Base-by-base conservation (phyloP, 2,888 invertebrate species). In the Ametastegia equiseti region DNA sequence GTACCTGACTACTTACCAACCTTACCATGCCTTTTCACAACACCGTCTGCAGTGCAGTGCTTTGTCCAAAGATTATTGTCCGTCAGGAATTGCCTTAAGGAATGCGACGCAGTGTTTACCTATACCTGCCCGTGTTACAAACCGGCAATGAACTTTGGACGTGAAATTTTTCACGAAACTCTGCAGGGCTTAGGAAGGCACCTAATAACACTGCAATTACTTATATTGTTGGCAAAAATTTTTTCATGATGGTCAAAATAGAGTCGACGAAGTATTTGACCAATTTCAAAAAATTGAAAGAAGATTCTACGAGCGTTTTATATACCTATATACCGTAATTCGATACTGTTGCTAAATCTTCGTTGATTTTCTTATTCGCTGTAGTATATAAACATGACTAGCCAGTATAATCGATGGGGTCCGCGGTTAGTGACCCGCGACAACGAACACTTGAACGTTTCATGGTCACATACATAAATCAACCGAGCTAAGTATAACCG, bases 381-480 rank as follows among this genome's bases (percentile, higher is more conserved):
- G n/a, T n/a, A n/a, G n/a, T n/a, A n/a, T n/a, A 11, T 23, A 69
- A 42, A 42, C 36, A 15, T n/a, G 50, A 50, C 47, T 23, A 69
- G 30, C 27, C 50, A 30, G 50, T 47, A 30, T 45, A n/a, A n/a
- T 19, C 78, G 42, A 60, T 78, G 60, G 23, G 42, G 13, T 27
- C 9, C 83, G n/a, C n/a, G 86, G 85, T 85, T 85, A 86, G 84
- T 88, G 89, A 88, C 88, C 89, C 88, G 86, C 85, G 87, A 83
- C 85, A 85, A 85, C 85, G 85, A 86, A 87, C 86, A 86, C 86
- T 86, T 83, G 85, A 87, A 88, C 86, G 85, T 85, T 89, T 88
- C 89, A 87, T 86, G 88, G 87, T 86, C 87, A 88, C 86, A 84
- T 79, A 85, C 88, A 88, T 88, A 88, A 89, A 90, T 86, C 88